Evolutionary conservation across 1,140 invertebrate species (phyloP).

Genomic region (Theocolax elegans): DNA sequence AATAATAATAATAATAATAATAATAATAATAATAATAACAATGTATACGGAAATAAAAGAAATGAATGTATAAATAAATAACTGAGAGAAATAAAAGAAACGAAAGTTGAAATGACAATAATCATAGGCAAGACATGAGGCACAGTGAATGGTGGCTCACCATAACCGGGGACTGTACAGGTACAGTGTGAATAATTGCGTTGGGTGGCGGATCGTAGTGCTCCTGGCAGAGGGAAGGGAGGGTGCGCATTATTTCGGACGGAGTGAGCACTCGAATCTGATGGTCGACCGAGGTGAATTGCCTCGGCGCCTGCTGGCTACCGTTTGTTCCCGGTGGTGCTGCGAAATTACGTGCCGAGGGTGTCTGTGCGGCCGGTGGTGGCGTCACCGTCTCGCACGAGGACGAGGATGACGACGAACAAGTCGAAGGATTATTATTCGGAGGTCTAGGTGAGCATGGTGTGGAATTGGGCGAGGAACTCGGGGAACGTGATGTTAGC

Average conservation of each 20-base stretch:
- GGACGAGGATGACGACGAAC: conserved; percentile 15
- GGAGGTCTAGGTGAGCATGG: conserved; percentile 59
- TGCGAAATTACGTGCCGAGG: conserved; percentile 30
- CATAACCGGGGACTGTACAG: conserved; percentile 69
- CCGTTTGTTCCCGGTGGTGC: conserved; percentile 44
- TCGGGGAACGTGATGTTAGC: conserved; percentile 63
- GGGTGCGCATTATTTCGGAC: conserved; percentile 87
- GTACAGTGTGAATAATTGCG: conserved; percentile 69
- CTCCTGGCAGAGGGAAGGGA: conserved; percentile 82
- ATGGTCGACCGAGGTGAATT: conserved; percentile 73
- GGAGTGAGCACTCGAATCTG: conserved; percentile 87
- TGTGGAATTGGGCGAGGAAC: conserved; percentile 58
- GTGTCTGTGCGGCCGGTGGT: conserved; percentile 13
- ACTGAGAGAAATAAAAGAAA: neutral
- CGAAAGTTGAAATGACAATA: conserved; percentile 23
- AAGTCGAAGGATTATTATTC: conserved; percentile 20
- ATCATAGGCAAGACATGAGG: conserved; percentile 54
- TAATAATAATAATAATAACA: neutral
- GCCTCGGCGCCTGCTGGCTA: conserved; percentile 52
- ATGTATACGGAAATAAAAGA: neutral
- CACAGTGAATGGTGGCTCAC: conserved; percentile 70
- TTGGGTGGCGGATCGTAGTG: conserved; percentile 73
- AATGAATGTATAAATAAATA: conserved; percentile 1
- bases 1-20: conserved; percentile 9
- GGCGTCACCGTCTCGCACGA: conserved; percentile 21